Evolutionary conservation across 2,888 invertebrate genomes (phyloP).

Genomic region (Patella caerulea): DNA sequence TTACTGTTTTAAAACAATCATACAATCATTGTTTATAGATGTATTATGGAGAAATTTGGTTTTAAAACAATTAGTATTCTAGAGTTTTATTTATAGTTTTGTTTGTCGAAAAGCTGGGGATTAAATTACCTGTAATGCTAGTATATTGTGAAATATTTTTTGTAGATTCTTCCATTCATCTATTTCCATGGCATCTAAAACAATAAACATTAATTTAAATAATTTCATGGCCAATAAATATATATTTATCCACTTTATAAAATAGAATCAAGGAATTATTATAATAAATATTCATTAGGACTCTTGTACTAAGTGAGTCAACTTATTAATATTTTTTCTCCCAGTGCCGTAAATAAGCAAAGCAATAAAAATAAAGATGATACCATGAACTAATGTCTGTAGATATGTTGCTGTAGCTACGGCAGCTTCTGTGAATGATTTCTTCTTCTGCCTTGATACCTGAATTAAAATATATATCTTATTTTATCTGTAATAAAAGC

Average conservation of each 20-base stretch:
- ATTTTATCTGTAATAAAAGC: no score
- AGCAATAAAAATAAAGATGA: background rate
- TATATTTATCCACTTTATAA: no score
- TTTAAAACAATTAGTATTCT: no score
- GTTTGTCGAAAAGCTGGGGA: no score
- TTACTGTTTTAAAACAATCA: background rate
- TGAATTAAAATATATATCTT: constrained; percentile 14
- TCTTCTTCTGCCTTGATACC: constrained; percentile 38
- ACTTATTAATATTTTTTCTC: no score
- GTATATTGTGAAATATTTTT: constrained; percentile 32
- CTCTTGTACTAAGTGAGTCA: no score
- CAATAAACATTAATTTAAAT: background rate
- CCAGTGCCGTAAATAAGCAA: no score
- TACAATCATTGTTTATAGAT: constrained; percentile 1
- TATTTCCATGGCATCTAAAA: constrained; percentile 39
- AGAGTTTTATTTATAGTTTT: no score
- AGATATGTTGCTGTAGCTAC: constrained; percentile 41
- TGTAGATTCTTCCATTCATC: constrained; percentile 36
- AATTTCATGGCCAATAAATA: background rate
- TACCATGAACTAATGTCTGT: constrained; percentile 36
- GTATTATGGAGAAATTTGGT: background rate
- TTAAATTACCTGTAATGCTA: constrained; percentile 43
- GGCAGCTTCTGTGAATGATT: constrained; percentile 42
- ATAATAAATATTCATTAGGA: no score
- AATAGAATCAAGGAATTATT: no score